Base-by-base conservation (phyloP, 2,888 invertebrate species). In the Nyleta sp. region DNA sequence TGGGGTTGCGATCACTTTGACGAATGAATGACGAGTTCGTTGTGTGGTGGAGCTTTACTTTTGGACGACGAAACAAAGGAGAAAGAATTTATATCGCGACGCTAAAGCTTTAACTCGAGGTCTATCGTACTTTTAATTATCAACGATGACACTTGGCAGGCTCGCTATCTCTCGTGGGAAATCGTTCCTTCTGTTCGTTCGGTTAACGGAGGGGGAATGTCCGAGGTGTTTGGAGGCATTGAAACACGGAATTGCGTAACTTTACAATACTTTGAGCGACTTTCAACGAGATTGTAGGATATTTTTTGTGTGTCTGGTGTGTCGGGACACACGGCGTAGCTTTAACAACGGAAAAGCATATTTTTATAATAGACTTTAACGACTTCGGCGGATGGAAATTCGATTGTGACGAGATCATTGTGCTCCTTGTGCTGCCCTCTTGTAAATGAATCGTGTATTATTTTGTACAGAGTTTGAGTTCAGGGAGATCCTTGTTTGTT, bases 191-290 rank as follows among this genome's bases (percentile, higher is more conserved):
- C 57, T 46, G 50, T 73, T 55, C 10, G 7, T 68, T 68, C 24
- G 52, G 35, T 28, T 35, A 15, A 44, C 15, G 46, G 13, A 50
- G 20, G 64, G 33, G 24, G 59, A 65, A 73, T 65, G 42, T 65
- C 42, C 42, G 65, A 65, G 73, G 59, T 73, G 74, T 68, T 75
- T 75, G 55, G 75, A 75, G 67, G 68, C 75, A 62, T 42, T 68
- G 75, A 76, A 76, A 57, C 70, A 70, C 68, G 75, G 75, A 76
- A 57, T 75, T 75, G 55, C 28, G 28, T 70, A 40, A 62, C 13
- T 62, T 70, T 62, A 40, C 22, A n/a, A 76, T 70, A 60, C 11
- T 67, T 67, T 53, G 33, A 59, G 20, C 53, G 20, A 44, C 31
- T 38, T 67, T 74, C 11, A 42, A 67, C 24, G 53, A 67, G 28